Evolutionary conservation across 2,888 invertebrate species (phyloP).

Genomic region (Bombylius discolor): DNA sequence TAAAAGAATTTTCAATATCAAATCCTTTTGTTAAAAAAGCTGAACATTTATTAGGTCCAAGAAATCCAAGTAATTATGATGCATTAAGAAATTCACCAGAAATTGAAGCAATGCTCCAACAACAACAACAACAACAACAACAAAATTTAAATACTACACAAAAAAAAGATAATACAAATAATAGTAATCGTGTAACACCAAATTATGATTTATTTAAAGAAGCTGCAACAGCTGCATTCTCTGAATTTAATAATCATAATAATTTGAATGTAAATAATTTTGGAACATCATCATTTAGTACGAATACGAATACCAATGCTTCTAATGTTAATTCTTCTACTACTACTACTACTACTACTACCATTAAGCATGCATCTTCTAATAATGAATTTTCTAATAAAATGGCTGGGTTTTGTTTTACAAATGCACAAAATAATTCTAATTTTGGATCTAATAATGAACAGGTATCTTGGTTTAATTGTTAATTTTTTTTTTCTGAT

Average conservation of each 20-base stretch:
- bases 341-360: neutral
- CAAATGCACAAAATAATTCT: constrained; percentile 7
- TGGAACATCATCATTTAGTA: no score
- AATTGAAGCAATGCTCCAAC: constrained; percentile 6
- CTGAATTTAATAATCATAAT: constrained; percentile 9
- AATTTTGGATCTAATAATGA: constrained; percentile 7
- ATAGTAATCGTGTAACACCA: neutral
- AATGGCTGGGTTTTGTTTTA: constrained; percentile 10
- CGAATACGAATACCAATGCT: no score
- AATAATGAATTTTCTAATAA: constrained; percentile 15
- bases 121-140: neutral
- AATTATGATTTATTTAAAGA: constrained; percentile 14
- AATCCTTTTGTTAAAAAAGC: constrained; percentile 10
- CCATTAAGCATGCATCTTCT: neutral
- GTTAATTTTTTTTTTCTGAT: neutral
- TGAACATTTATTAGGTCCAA: constrained; percentile 4
- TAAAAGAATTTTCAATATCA: neutral
- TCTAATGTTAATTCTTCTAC: no score
- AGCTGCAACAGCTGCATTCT: constrained; percentile 14
- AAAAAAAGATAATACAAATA: neutral
- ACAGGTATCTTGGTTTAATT: constrained; percentile 5
- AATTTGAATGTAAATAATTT: neutral
- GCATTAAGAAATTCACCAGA: constrained; percentile 12
- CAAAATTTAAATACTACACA: neutral
- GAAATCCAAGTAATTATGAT: constrained; percentile 7